phyloP scores from a whole-genome alignment of 2,113 vertebrate species.

The Gavialis gangeticus region DNA sequence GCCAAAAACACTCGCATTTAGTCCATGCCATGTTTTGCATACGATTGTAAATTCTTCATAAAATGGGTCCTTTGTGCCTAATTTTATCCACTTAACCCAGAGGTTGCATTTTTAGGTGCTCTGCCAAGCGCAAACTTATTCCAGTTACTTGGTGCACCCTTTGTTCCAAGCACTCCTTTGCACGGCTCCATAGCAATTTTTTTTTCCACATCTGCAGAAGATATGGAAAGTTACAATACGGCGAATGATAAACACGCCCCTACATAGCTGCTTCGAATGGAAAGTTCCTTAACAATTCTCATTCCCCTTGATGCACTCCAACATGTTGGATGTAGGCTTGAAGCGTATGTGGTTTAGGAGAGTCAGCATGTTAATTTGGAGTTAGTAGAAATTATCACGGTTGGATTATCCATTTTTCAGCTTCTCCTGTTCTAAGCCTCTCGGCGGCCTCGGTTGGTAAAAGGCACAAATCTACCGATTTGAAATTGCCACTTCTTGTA shows the following conservation, averaged over 20 bases:
- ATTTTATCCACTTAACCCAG: constrained; percentile 52
- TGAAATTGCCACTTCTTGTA: constrained; percentile 44
- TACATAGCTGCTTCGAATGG: fast-evolving
- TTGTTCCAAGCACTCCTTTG: not conserved
- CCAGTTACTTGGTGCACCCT: not conserved
- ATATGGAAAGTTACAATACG: not conserved
- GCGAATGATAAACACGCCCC: not conserved
- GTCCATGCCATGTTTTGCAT: not conserved
- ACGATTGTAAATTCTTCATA: constrained; percentile 21
- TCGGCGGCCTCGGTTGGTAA: constrained; percentile 31
- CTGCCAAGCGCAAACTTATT: constrained; percentile 25
- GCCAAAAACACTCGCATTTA: not conserved
- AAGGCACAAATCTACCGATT: constrained; percentile 26
- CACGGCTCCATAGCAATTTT: not conserved
- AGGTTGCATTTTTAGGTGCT: constrained; percentile 24
- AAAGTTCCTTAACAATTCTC: constrained; percentile 6
- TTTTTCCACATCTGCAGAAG: not conserved
- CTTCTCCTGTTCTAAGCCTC: constrained; percentile 35
- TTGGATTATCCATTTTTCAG: constrained; percentile 41
- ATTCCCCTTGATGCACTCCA: not conserved
- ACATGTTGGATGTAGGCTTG: not conserved
- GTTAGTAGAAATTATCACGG: constrained; percentile 33
- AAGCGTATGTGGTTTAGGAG: not conserved
- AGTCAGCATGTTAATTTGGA: constrained; percentile 48
- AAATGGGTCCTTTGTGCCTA: constrained; percentile 30